A percentile compares a stretch with the other conserved stretches of the same genome.
phyloP scores from a whole-genome alignment of 2,797 vertebrate species.

The Coregonus ussuriensis region DNA sequence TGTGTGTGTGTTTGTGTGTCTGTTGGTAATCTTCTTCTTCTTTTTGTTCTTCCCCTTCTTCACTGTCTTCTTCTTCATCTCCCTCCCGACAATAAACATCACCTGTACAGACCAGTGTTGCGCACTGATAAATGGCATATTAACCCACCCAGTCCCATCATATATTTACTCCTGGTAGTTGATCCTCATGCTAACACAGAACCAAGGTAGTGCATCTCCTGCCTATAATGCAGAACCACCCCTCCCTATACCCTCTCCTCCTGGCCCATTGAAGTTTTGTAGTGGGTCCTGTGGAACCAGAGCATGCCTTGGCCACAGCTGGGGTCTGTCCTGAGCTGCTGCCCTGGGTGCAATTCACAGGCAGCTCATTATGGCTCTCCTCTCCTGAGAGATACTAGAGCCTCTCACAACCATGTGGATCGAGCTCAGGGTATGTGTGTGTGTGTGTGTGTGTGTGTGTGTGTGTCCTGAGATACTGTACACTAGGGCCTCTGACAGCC shows the following conservation, averaged over 20 bases:
- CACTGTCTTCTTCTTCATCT: no score
- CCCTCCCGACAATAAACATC: slow-evolving; percentile 4
- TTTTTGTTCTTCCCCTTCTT: no score
- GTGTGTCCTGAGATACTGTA: neutral
- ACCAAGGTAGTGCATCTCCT: neutral
- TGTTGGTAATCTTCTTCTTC: neutral
- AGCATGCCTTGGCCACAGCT: slow-evolving; percentile 37
- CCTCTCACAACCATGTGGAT: slow-evolving; percentile 10
- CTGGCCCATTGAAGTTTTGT: slow-evolving; percentile 10
- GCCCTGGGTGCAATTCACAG: slow-evolving; percentile 11
- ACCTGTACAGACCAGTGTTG: neutral
- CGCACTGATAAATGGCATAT: neutral
- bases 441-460: neutral
- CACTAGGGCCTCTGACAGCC: neutral
- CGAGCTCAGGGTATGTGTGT: neutral
- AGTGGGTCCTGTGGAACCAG: slow-evolving; percentile 13
- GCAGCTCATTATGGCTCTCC: slow-evolving; percentile 36
- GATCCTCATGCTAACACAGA: neutral
- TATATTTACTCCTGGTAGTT: neutral
- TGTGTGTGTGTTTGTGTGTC: neutral
- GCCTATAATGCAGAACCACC: slow-evolving; percentile 1
- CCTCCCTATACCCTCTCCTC: neutral
- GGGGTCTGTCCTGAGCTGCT: slow-evolving; percentile 39
- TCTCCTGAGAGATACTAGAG: slow-evolving; percentile 19
- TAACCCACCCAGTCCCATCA: neutral